Conservation (phyloP, 2,888 invertebrate genomes). For the Melipona bicolor region DNA sequence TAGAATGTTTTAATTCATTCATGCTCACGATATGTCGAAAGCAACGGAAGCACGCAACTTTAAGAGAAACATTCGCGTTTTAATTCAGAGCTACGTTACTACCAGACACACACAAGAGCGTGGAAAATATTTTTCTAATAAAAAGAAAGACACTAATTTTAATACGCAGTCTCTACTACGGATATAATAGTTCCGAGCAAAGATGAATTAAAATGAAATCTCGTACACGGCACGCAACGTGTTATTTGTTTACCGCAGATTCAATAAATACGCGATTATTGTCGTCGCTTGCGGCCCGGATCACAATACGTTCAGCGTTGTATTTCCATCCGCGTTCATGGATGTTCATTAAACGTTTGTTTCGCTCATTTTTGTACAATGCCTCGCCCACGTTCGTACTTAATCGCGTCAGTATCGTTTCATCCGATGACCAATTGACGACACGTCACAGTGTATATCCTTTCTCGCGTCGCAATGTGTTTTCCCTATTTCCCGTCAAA, state of each 20-base stretch:
- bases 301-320: constrained; percentile 8
- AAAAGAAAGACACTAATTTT: constrained; percentile 10
- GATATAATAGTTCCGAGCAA: constrained; percentile 17
- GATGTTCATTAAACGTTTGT: constrained; percentile 24
- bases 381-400: constrained; percentile 35
- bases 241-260: background rate
- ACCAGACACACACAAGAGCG: background rate
- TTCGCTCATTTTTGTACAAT: constrained; percentile 20
- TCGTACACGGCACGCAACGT: background rate
- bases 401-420: constrained; percentile 45
- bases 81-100: background rate
- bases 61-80: background rate
- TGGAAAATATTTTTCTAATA: constrained; percentile 50
- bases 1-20: constrained; percentile 22
- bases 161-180: constrained; percentile 7
- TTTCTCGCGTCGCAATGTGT: constrained; percentile 7
- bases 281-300: constrained; percentile 46
- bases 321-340: constrained; percentile 21
- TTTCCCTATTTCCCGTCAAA: constrained; percentile 30
- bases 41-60: constrained; percentile 6
- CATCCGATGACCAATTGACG: constrained; percentile 32
- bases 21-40: background rate
- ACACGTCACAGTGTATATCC: constrained; percentile 10
- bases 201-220: constrained; percentile 23
- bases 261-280: constrained; percentile 36